These are phyloP conservation scores for Macroglossus sobrinus DNA, from an alignment of 2,113 vertebrate genomes.

Conservation along the genomic window DNA sequence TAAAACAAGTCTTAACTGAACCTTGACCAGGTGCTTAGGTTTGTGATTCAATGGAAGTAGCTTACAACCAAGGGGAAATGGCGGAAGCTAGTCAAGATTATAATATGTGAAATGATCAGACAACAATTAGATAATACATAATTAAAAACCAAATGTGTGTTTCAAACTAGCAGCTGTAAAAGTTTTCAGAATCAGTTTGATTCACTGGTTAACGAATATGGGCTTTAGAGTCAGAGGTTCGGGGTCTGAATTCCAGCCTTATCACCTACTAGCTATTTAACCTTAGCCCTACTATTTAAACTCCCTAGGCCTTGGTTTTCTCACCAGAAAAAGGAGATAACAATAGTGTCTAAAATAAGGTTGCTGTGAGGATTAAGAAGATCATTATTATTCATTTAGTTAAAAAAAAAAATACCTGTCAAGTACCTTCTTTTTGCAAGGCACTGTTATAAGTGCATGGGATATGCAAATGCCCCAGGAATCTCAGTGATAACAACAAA, in stretches of 20 bases:
- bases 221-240: not conserved
- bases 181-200: not conserved
- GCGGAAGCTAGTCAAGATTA: not conserved
- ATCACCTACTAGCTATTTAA: not conserved
- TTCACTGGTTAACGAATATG: not conserved
- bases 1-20: not conserved
- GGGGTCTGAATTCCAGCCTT: not conserved
- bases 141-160: not conserved
- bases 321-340: not conserved
- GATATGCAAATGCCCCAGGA: not conserved
- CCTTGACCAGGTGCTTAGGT: too few relatives aligned
- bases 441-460: not conserved
- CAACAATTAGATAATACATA: not conserved
- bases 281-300: not conserved
- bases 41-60: not conserved
- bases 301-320: not conserved
- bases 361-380: not conserved
- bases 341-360: not conserved
- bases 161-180: not conserved
- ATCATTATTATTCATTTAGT: not conserved
- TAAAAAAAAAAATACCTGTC: not conserved
- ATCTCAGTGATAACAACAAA: not conserved
- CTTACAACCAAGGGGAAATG: not conserved
- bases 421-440: not conserved
- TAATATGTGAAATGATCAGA: not conserved